phyloP scores from a whole-genome alignment of 1,140 invertebrate species.

The Penaeus chinensis region DNA sequence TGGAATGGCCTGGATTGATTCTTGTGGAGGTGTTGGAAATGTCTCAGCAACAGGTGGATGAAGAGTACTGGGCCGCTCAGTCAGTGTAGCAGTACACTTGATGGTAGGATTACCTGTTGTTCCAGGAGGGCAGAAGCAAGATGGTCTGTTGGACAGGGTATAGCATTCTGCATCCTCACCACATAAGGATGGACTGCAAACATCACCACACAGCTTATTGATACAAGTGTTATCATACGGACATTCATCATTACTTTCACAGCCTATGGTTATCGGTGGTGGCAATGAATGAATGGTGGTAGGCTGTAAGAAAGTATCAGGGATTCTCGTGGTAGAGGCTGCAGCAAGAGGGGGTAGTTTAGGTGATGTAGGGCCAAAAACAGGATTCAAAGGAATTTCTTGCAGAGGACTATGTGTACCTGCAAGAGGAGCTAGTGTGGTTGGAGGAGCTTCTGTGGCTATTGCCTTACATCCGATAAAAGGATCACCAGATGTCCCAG shows the following conservation, averaged over 20 bases:
- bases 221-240: slow-evolving; percentile 85
- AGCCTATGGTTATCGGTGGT: slow-evolving; percentile 76
- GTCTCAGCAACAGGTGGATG: slow-evolving; percentile 63
- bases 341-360: slow-evolving; percentile 23
- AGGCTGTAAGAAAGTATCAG: background rate
- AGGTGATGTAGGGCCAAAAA: background rate
- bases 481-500: slow-evolving; percentile 82
- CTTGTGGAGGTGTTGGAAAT: slow-evolving; percentile 70
- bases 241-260: slow-evolving; percentile 88
- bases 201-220: slow-evolving; percentile 80
- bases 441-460: background rate
- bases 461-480: slow-evolving; percentile 76
- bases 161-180: slow-evolving; percentile 70
- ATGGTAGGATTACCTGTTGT: slow-evolving; percentile 87
- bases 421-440: slow-evolving; percentile 16
- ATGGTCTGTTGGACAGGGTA: slow-evolving; percentile 79
- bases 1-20: slow-evolving; percentile 64
- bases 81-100: slow-evolving; percentile 77
- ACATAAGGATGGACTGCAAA: slow-evolving; percentile 67
- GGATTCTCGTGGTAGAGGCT: background rate
- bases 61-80: slow-evolving; percentile 56
- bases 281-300: slow-evolving; percentile 5
- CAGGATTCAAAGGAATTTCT: slow-evolving; percentile 1
- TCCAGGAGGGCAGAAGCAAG: slow-evolving; percentile 83
- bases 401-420: background rate